phyloP scores from a whole-genome alignment of 1,140 invertebrate species.

The Battus philenor region DNA sequence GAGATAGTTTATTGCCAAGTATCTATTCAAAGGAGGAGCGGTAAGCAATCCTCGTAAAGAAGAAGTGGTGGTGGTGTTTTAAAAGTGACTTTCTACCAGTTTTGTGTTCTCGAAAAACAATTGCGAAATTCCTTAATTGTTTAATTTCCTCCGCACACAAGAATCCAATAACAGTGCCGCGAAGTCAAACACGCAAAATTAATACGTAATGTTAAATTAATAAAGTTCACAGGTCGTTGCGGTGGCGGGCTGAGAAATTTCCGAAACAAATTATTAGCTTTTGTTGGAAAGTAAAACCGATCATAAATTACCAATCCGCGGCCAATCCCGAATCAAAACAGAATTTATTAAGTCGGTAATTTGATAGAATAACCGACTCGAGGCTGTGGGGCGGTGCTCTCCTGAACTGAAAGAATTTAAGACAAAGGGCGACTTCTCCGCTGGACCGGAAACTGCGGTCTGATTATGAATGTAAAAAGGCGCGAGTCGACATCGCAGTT shows the following conservation, averaged over 20 bases:
- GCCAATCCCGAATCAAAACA: constrained; percentile 46
- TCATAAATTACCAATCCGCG: constrained; percentile 59
- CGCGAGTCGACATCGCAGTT: constrained; percentile 8
- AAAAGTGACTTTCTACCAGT: too few species aligned
- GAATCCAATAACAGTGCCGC: constrained; percentile 18
- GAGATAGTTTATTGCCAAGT: too few species aligned
- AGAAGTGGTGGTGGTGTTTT: too few species aligned
- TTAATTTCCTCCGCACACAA: constrained; percentile 13
- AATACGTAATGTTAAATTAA: constrained; percentile 54
- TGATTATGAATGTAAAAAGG: constrained; percentile 17
- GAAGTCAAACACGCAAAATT: constrained; percentile 48
- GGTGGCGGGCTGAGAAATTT: constrained; percentile 42
- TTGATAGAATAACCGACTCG: constrained; percentile 39
- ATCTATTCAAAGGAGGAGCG: too few species aligned
- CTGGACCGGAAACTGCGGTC: constrained; percentile 14
- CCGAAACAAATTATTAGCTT: constrained; percentile 59
- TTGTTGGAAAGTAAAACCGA: constrained; percentile 60
- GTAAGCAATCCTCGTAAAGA: too few species aligned
- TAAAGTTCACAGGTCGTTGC: constrained; percentile 45
- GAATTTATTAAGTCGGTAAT: constrained; percentile 52
- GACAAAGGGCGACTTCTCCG: constrained; percentile 15
- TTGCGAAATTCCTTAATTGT: constrained; percentile 5
- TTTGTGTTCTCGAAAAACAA: too few species aligned
- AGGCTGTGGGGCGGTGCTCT: constrained; percentile 13
- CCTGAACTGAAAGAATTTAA: constrained; percentile 17